Percentiles rank a stretch among this genome's conserved stretches.
phyloP scores from a whole-genome alignment of 2,888 invertebrate species.

The Cepaea hortensis region DNA sequence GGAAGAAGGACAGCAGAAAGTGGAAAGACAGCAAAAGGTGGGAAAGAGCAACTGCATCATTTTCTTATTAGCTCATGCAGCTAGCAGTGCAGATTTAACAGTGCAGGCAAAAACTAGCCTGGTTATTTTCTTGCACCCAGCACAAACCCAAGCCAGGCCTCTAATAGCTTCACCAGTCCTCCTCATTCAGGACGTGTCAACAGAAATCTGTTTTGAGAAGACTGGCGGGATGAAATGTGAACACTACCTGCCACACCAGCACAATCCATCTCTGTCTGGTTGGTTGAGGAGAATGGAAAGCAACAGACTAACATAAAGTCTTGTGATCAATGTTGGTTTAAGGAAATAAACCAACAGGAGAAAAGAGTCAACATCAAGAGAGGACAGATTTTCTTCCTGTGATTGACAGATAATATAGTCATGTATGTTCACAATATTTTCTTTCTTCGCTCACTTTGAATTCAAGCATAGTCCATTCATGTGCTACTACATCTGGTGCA shows the following conservation, averaged over 20 bases:
- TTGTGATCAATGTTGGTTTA: too few species aligned
- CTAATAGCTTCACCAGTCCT: conserved; percentile 11
- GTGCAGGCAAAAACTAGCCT: background rate
- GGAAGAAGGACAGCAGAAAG: too few species aligned
- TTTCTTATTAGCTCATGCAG: background rate
- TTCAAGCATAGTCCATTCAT: too few species aligned
- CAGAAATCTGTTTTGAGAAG: background rate
- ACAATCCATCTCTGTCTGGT: conserved; percentile 6
- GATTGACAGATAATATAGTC: too few species aligned
- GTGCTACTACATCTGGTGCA: too few species aligned
- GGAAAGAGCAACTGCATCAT: background rate
- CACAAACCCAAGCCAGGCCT: background rate
- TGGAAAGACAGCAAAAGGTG: too few species aligned
- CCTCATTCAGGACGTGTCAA: background rate
- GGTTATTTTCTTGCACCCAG: background rate
- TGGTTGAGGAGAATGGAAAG: background rate
- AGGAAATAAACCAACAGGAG: too few species aligned
- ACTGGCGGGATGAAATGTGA: background rate
- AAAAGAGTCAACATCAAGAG: too few species aligned
- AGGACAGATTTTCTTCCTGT: too few species aligned
- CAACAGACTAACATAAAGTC: too few species aligned
- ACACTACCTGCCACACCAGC: background rate
- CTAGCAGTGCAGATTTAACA: background rate
- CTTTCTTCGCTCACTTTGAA: too few species aligned
- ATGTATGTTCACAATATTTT: too few species aligned